Percentiles rank a stretch among this genome's conserved stretches.
phyloP scores from a whole-genome alignment of 2,113 vertebrate genomes.

The Macrotus californicus region DNA sequence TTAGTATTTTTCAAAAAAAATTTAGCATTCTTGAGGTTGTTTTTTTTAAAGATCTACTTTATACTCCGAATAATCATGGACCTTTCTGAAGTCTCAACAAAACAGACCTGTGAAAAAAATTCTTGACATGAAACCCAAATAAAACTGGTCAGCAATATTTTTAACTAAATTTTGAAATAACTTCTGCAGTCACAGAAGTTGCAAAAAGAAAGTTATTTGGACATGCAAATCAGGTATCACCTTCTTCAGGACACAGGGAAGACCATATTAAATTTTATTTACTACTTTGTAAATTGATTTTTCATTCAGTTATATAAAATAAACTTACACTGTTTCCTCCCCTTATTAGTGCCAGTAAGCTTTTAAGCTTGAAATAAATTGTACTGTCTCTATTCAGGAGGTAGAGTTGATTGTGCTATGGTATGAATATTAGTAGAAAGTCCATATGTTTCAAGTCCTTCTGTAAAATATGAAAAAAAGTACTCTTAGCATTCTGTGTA shows the following conservation, averaged over 20 bases:
- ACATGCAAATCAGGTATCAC: neutral
- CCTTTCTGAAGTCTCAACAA: neutral
- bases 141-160: neutral
- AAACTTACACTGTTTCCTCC: neutral
- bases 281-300: neutral
- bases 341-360: neutral
- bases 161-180: constrained; percentile 28
- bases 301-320: neutral
- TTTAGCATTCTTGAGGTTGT: neutral
- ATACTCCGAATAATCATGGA: neutral
- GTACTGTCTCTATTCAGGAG: neutral
- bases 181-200: neutral
- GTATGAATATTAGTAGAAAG: constrained; percentile 23
- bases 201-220: neutral
- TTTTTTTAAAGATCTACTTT: neutral
- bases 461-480: neutral
- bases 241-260: neutral
- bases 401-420: neutral
- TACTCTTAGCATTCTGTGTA: neutral
- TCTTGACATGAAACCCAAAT: neutral
- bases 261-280: neutral
- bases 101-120: constrained; percentile 17
- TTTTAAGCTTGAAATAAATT: constrained; percentile 1
- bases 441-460: neutral
- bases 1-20: constrained; percentile 12